A percentile compares a stretch with the other conserved stretches of the same genome.
phyloP scores from a whole-genome alignment of 1,140 invertebrate species.

The Thaumetopoea pityocampa region DNA sequence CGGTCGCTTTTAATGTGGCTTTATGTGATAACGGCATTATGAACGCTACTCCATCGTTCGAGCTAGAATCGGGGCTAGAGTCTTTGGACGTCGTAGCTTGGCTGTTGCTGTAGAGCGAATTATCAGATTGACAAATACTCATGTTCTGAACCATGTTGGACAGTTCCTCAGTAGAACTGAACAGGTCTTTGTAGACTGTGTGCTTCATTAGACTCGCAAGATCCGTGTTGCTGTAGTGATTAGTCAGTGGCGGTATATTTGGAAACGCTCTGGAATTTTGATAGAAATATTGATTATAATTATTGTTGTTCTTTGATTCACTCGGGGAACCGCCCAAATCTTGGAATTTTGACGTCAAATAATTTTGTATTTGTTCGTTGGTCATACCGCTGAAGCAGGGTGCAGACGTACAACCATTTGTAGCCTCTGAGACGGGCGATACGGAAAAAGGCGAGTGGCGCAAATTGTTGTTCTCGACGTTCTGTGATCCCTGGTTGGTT shows the following conservation, averaged over 20 bases:
- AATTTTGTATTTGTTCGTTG: conserved; percentile 60
- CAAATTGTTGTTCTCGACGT: conserved; percentile 51
- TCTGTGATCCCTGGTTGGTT: conserved; percentile 33
- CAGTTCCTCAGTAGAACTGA: conserved; percentile 32
- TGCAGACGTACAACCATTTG: conserved; percentile 31
- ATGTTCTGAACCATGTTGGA: conserved; percentile 41
- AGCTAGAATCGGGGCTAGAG: conserved; percentile 49
- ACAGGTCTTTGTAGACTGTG: conserved; percentile 32
- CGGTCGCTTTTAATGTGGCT: conserved; percentile 77
- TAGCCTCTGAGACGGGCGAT: conserved; percentile 18
- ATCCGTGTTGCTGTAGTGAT: conserved; percentile 50
- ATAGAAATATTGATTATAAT: conserved; percentile 44
- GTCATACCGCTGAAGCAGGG: conserved; percentile 48
- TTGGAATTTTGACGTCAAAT: conserved; percentile 59
- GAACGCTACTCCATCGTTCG: conserved; percentile 73
- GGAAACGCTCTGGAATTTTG: conserved; percentile 61
- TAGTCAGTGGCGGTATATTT: conserved; percentile 50
- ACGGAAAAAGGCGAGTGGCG: conserved; percentile 29
- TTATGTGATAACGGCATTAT: conserved; percentile 83
- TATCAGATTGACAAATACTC: conserved; percentile 50
- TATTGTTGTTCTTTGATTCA: conserved; percentile 22
- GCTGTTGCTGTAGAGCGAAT: conserved; percentile 47
- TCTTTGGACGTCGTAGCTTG: conserved; percentile 47
- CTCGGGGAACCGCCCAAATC: conserved; percentile 38
- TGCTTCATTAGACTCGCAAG: conserved; percentile 43